Conservation (phyloP, 1,140 invertebrate species). For the Leptinotarsa texana region DNA sequence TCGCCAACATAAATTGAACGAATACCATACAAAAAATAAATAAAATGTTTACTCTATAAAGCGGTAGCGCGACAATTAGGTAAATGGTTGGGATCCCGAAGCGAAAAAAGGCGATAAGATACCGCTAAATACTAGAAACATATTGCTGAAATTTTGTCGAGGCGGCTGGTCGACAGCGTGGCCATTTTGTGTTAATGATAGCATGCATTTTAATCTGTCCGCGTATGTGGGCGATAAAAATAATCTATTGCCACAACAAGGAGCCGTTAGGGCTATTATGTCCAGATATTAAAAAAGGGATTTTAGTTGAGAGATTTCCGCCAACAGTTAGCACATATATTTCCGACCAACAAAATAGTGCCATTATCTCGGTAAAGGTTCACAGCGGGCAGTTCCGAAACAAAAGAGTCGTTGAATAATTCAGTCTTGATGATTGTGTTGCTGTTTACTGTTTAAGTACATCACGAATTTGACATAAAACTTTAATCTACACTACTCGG, state of each 20-base stretch:
- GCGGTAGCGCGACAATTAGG: conserved; percentile 1
- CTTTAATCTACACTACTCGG: too few relatives aligned
- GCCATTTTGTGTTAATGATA: conserved; percentile 19
- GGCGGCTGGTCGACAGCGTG: background rate
- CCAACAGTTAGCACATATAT: background rate
- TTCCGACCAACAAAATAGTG: background rate
- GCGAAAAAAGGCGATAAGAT: conserved; percentile 12
- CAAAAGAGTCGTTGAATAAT: too few relatives aligned
- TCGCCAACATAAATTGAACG: background rate
- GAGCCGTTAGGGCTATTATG: conserved; percentile 7
- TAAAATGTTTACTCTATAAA: conserved; percentile 4
- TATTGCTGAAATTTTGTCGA: conserved; percentile 3
- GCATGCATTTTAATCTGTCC: conserved; percentile 23
- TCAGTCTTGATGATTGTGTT: too few relatives aligned
- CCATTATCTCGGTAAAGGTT: too few relatives aligned
- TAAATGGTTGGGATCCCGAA: background rate
- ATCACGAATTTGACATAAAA: too few relatives aligned
- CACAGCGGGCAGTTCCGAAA: too few relatives aligned
- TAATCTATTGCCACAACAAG: conserved; percentile 17
- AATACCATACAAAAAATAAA: background rate
- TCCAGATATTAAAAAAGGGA: conserved; percentile 1
- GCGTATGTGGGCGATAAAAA: conserved; percentile 23
- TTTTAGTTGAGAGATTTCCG: conserved; percentile 1
- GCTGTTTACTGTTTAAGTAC: too few relatives aligned
- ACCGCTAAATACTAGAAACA: conserved; percentile 15